These are phyloP conservation scores for Tinamus major DNA, from an alignment of 2,797 vertebrate genomes.

Conservation along the genomic window DNA sequence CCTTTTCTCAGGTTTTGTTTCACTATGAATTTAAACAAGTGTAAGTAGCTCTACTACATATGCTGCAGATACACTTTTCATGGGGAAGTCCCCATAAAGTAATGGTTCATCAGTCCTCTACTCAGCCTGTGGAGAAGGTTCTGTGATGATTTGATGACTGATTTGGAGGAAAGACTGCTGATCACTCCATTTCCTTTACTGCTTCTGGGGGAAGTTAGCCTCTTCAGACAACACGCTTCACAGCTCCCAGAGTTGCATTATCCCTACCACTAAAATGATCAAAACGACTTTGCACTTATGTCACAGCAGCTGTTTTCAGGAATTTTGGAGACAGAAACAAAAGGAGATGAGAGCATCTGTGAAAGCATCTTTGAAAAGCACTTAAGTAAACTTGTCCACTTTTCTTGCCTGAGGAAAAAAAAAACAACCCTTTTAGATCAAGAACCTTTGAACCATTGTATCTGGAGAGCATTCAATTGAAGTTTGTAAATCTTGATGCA, in stretches of 20 bases:
- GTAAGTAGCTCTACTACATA: not conserved
- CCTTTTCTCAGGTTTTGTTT: not conserved
- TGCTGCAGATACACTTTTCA: not conserved
- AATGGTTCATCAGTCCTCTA: not conserved
- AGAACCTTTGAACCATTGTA: conserved; percentile 35
- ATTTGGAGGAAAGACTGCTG: not conserved
- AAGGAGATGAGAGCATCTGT: conserved; percentile 51
- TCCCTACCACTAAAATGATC: conserved; percentile 50
- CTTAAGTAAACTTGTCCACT: conserved; percentile 55
- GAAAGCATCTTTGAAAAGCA: conserved; percentile 50
- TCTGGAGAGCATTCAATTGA: conserved; percentile 33
- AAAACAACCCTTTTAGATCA: conserved; percentile 13
- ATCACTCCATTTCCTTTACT: not conserved
- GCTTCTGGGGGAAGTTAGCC: not conserved
- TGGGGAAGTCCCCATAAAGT: not conserved
- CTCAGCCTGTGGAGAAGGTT: not conserved
- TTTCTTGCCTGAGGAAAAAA: conserved; percentile 8
- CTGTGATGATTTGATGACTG: not conserved
- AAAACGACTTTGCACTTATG: conserved; percentile 51
- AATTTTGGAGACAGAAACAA: conserved; percentile 49
- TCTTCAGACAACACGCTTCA: conserved; percentile 6
- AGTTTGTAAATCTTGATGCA: conserved; percentile 1
- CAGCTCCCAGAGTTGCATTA: conserved; percentile 28
- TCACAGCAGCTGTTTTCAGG: conserved; percentile 45
- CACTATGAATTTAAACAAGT: not conserved